Conservation (phyloP, 2,113 vertebrate genomes). For the Meleagris gallopavo region DNA sequence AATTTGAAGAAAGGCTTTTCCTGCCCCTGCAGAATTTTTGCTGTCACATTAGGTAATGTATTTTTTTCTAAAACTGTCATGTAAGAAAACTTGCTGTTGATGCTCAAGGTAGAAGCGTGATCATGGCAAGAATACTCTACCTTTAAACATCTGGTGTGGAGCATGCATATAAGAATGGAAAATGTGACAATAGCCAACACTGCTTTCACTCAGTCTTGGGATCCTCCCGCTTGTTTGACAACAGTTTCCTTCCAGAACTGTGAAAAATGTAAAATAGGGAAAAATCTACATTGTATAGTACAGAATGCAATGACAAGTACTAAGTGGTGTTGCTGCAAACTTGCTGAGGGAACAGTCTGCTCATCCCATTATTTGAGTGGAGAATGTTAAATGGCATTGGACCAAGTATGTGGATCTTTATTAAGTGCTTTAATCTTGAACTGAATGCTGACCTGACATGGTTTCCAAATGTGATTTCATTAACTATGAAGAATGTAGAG, state of each 20-base stretch:
- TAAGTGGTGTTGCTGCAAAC: neutral
- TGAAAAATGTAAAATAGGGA: neutral
- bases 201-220: neutral
- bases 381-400: neutral
- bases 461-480: neutral
- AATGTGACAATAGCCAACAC: neutral
- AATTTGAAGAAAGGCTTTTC: neutral
- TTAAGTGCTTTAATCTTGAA: neutral
- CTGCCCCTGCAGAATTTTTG: neutral
- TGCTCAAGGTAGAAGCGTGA: neutral
- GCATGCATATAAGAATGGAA: neutral
- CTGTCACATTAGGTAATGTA: neutral
- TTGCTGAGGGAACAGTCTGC: neutral
- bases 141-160: neutral
- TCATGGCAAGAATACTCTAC: neutral
- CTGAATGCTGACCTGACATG: neutral
- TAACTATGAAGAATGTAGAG: neutral
- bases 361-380: neutral
- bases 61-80: neutral
- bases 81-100: neutral
- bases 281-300: neutral
- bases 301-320: neutral
- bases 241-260: neutral
- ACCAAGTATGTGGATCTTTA: neutral
- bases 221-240: neutral